A percentile compares a stretch with the other conserved stretches of the same genome.
phyloP scores from a whole-genome alignment of 1,140 invertebrate genomes.

The Hylyphantes graminicola region DNA sequence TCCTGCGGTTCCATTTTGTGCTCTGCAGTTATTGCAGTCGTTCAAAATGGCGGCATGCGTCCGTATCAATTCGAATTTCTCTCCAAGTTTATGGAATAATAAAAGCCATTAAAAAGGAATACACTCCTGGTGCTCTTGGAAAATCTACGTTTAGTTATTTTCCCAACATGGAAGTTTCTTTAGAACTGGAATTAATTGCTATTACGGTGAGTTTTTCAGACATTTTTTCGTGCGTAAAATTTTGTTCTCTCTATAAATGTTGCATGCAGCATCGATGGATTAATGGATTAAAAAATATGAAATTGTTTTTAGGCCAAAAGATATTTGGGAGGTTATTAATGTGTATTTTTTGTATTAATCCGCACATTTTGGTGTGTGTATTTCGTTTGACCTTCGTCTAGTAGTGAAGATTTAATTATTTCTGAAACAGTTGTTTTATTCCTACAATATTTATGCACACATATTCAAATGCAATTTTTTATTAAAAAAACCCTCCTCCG shows the following conservation, averaged over 20 bases:
- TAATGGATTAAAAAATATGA: not conserved
- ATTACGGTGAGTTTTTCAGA: conserved; percentile 10
- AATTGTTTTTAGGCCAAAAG: no score
- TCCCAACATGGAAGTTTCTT: conserved; percentile 35
- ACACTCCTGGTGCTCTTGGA: conserved; percentile 12
- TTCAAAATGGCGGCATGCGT: conserved; percentile 55
- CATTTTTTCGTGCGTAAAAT: not conserved
- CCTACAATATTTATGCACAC: no score
- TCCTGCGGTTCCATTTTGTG: conserved; percentile 45
- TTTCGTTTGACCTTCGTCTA: no score
- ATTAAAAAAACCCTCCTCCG: no score
- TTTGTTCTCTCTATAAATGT: not conserved
- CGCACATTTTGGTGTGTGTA: no score
- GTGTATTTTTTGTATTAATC: no score
- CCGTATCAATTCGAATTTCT: conserved; percentile 35
- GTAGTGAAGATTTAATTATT: no score
- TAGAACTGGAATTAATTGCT: conserved; percentile 24
- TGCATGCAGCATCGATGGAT: not conserved
- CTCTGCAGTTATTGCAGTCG: conserved; percentile 57
- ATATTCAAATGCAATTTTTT: no score
- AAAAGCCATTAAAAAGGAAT: conserved; percentile 43
- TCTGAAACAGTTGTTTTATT: no score
- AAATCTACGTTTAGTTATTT: not conserved
- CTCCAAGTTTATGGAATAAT: conserved; percentile 29
- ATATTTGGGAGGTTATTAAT: no score